A percentile compares a stretch with the other conserved stretches of the same genome.
These are phyloP conservation scores for Prorops nasuta DNA, from an alignment of 1,140 invertebrate genomes.

Conservation along the genomic window DNA sequence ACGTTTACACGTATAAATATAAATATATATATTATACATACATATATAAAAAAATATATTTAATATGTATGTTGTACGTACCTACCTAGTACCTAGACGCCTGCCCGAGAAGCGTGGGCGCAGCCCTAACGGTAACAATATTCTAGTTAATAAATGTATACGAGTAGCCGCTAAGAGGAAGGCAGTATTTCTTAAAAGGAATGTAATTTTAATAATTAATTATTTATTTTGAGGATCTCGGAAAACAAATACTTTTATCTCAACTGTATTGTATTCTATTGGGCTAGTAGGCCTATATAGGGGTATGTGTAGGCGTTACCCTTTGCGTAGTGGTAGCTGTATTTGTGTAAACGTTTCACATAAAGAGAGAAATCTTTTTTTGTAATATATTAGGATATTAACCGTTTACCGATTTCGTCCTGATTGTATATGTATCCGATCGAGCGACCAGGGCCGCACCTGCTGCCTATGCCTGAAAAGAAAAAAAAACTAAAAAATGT, in stretches of 20 bases:
- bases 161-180: conserved; percentile 52
- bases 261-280: conserved; percentile 21
- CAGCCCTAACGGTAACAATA: conserved; percentile 53
- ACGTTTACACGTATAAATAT: no score
- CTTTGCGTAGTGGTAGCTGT: conserved; percentile 40
- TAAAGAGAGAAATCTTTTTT: conserved; percentile 36
- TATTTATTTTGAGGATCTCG: conserved; percentile 58
- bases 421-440: conserved; percentile 41
- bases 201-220: conserved; percentile 53
- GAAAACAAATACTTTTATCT: conserved; percentile 21
- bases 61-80: conserved; percentile 36
- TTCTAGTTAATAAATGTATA: conserved; percentile 59
- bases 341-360: conserved; percentile 45
- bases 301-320: conserved; percentile 31
- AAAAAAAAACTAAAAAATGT: conserved; percentile 16
- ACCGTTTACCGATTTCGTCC: conserved; percentile 47
- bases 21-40: no score
- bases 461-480: conserved; percentile 33
- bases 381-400: conserved; percentile 51
- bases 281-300: conserved; percentile 29
- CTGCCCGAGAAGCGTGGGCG: conserved; percentile 30
- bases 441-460: conserved; percentile 45
- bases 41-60: no score
- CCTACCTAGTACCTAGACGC: conserved; percentile 43
- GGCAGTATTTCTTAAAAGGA: conserved; percentile 56